Conservation (phyloP, 2,113 vertebrate species). For the Bothrops jararaca region DNA sequence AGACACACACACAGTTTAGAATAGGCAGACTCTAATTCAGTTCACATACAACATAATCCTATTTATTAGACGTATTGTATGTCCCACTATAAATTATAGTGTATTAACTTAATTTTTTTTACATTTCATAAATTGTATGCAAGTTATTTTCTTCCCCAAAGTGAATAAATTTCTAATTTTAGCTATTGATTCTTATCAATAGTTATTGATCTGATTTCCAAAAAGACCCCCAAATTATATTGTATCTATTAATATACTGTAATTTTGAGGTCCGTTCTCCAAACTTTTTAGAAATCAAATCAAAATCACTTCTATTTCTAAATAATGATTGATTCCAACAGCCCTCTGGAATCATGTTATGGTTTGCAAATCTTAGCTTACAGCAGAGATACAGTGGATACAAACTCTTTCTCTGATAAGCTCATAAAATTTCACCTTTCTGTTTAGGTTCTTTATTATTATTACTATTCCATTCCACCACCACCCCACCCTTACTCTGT, state of each 20-base stretch:
- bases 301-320: neutral
- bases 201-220: neutral
- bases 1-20: neutral
- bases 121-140: neutral
- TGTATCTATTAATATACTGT: neutral
- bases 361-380: neutral
- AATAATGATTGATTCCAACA: neutral
- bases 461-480: neutral
- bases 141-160: neutral
- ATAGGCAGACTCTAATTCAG: neutral
- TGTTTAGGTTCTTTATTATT: neutral
- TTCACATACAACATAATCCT: neutral
- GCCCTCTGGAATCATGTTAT: neutral
- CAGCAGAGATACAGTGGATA: neutral
- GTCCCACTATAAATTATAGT: neutral
- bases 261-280: neutral
- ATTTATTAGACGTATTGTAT: neutral
- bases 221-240: neutral
- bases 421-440: neutral
- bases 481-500: neutral
- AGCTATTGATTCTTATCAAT: neutral
- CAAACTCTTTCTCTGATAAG: neutral
- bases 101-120: neutral
- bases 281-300: neutral
- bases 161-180: neutral